A percentile compares a stretch with the other conserved stretches of the same genome.
Evolutionary conservation across 1,140 invertebrate species (phyloP).

Genomic region (Ridgeia piscesae): DNA sequence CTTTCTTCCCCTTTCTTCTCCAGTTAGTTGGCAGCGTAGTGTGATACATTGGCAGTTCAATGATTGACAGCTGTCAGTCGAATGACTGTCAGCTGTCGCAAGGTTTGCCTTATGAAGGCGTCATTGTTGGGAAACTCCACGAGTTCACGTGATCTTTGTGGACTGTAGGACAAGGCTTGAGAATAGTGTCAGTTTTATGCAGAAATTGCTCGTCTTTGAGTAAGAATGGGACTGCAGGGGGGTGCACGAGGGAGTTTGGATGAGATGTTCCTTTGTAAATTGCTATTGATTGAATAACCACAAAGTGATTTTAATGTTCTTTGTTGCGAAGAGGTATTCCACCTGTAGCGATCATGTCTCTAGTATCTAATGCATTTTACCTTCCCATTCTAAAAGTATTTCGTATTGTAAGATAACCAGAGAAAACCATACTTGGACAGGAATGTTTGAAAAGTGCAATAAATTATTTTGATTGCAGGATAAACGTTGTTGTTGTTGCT

Average conservation of each 20-base stretch:
- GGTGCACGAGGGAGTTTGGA: not conserved
- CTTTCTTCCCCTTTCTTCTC: not conserved
- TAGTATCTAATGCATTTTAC: not conserved
- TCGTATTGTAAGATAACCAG: constrained; percentile 11
- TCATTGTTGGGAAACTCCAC: not conserved
- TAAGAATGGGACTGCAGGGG: not conserved
- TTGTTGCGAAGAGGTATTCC: not conserved
- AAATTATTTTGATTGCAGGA: constrained; percentile 14
- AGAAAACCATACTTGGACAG: not conserved
- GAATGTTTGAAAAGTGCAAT: constrained; percentile 12
- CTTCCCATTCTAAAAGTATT: not conserved
- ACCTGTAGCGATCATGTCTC: not conserved
- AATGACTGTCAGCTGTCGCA: not conserved
- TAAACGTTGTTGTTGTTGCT: not conserved
- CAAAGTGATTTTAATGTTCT: not conserved
- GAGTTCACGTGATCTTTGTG: not conserved
- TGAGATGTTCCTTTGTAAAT: constrained; percentile 8
- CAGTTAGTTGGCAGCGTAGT: not conserved
- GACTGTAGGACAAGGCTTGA: not conserved
- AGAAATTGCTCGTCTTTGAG: not conserved
- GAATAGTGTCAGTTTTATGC: not conserved
- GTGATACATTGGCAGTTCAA: constrained; percentile 1
- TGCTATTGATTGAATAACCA: not conserved
- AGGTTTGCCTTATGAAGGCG: not conserved
- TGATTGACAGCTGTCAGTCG: too few species aligned